Conservation (phyloP, 2,113 vertebrate species). For the Gracilinanus agilis region DNA sequence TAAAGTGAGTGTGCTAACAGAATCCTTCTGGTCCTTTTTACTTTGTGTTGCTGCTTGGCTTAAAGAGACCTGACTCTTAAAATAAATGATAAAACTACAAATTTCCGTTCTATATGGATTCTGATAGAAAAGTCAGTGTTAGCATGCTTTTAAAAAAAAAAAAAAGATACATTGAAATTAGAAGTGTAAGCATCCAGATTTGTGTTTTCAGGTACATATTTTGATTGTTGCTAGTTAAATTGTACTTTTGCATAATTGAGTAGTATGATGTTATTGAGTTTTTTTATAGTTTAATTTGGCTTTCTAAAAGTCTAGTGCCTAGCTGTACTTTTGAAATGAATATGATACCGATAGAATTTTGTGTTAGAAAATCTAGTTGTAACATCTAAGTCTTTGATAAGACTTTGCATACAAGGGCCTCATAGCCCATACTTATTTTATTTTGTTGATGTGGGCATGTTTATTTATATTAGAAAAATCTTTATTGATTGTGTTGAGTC, state of each 20-base stretch:
- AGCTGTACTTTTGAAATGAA: background rate
- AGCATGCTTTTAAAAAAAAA: background rate
- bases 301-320: background rate
- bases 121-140: background rate
- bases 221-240: background rate
- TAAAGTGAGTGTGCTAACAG: background rate
- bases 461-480: background rate
- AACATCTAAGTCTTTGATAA: background rate
- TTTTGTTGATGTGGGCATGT: background rate
- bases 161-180: background rate
- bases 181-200: background rate
- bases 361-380: background rate
- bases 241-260: background rate
- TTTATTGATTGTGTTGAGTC: background rate
- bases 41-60: background rate
- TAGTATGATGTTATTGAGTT: background rate
- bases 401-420: background rate
- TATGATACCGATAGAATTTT: background rate
- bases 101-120: background rate
- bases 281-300: background rate
- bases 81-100: background rate
- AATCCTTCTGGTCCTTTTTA: background rate
- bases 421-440: background rate
- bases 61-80: background rate
- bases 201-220: background rate